Evolutionary conservation across 2,888 invertebrate genomes (phyloP), one percentile per base, ranked within the genome.

Genomic region (Luperina testacea): DNA sequence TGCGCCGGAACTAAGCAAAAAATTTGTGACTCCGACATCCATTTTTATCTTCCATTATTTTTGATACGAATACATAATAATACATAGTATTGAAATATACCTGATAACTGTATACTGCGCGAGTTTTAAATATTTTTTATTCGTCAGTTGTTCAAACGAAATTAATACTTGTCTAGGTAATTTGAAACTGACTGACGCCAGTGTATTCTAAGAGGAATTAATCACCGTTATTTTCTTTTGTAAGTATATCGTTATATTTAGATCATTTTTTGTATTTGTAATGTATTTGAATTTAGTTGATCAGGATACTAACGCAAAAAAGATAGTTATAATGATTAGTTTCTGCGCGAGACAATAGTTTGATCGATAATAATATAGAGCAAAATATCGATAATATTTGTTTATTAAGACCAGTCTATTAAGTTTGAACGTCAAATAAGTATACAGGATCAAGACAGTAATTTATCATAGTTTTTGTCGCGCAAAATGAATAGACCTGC

Each of bases 381-480:
- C 69, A 87, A 85, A 76, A 80, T 90, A 88, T 81, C 87, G 77
- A 90, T 90, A 90, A 89, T 87, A 88, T 89, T 89, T 84, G 81
- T 77, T 77, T 83, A 77, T 77, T 82, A 86, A 76, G 86, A 80
- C 76, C 80, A 84, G 89, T 91, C 91, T 84, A 87, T 87, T 86
- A 86, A 88, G 84, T 90, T 91, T 85, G 86, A 90, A 93, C 91
- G 93, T 94, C 94, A 93, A 93, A 89, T 92, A 94, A 92, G 93
- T 92, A 91, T 91, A 91, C 88, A 92, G 91, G 92, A 93, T 91
- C 90, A 91, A 88, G 92, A 89, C 90, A 85, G 92, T 91, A 92
- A 96, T 96, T 93, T 92, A 95, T 96, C 95, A 95, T 93, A 90
- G 93, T 95, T 95, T 95, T 95, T 95, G 94, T 94, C 92, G 89